Evolutionary conservation across 2,113 vertebrate species (phyloP).

Genomic region (Cryptotis parvus): DNA sequence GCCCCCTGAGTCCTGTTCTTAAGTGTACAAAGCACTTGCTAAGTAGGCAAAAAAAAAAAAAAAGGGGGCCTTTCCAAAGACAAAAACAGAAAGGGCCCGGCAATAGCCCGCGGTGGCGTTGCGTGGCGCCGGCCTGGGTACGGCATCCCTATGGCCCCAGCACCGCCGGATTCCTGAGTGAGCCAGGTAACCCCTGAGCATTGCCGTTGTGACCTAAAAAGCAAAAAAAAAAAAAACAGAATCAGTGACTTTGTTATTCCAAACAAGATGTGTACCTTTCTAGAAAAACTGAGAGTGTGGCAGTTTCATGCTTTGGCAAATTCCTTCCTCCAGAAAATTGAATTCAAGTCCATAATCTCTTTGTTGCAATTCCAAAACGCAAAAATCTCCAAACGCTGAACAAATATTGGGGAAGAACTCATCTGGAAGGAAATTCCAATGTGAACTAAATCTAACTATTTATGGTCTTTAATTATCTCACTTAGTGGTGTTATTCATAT

Average conservation of each 20-base stretch:
- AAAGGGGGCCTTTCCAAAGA: neutral
- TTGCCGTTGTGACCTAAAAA: no score
- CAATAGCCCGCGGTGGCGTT: no score
- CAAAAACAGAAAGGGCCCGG: no score
- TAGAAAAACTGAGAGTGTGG: neutral
- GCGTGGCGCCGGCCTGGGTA: no score
- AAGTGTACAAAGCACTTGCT: neutral
- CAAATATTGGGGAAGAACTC: neutral
- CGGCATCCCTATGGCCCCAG: no score
- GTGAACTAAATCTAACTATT: slow-evolving; percentile 29
- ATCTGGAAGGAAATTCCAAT: slow-evolving; percentile 36
- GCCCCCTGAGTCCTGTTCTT: no score
- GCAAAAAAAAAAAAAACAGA: slow-evolving; percentile 2
- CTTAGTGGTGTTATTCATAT: neutral
- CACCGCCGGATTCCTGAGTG: no score
- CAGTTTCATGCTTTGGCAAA: neutral
- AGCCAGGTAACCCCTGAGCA: no score
- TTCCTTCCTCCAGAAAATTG: slow-evolving; percentile 31
- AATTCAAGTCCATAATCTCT: slow-evolving; percentile 19
- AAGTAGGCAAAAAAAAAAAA: neutral
- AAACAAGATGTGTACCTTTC: neutral
- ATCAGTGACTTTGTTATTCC: neutral
- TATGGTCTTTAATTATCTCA: slow-evolving; percentile 17
- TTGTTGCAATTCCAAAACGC: slow-evolving; percentile 44
- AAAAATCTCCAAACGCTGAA: slow-evolving; percentile 32